Conservation (phyloP, 2,797 vertebrate genomes). For the Ptychobarbus kaznakovi region DNA sequence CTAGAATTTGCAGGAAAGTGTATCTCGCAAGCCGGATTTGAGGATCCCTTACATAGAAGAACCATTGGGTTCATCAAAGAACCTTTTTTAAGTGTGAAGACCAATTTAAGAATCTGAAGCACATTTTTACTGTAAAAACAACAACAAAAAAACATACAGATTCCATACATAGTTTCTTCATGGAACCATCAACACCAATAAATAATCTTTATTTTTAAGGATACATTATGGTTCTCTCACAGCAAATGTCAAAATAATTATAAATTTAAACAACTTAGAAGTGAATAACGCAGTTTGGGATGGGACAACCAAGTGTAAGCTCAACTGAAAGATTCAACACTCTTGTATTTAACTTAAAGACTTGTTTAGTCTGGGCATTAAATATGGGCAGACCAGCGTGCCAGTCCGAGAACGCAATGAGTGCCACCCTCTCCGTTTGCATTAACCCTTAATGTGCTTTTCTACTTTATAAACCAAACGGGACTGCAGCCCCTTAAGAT, state of each 20-base stretch:
- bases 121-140: background rate
- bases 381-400: slow-evolving; percentile 10
- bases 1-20: no score
- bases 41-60: no score
- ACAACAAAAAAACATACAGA: background rate
- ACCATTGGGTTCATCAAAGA: background rate
- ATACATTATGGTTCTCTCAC: background rate
- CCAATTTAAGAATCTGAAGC: background rate
- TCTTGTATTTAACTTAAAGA: slow-evolving; percentile 14
- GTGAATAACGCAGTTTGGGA: slow-evolving; percentile 10
- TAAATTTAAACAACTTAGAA: background rate
- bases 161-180: background rate
- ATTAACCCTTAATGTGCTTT: slow-evolving; percentile 27
- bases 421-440: slow-evolving; percentile 8
- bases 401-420: slow-evolving; percentile 9
- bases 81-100: background rate
- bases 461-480: slow-evolving; percentile 1
- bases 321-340: background rate
- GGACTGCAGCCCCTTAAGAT: background rate
- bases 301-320: slow-evolving; percentile 29
- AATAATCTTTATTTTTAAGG: background rate
- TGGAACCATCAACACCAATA: background rate
- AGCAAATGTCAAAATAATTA: background rate
- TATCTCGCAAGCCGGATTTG: no score
- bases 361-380: slow-evolving; percentile 41